Percentiles rank a stretch among this genome's conserved stretches.
Evolutionary conservation across 2,113 vertebrate genomes (phyloP).

Genomic region (Ciconia maguari): DNA sequence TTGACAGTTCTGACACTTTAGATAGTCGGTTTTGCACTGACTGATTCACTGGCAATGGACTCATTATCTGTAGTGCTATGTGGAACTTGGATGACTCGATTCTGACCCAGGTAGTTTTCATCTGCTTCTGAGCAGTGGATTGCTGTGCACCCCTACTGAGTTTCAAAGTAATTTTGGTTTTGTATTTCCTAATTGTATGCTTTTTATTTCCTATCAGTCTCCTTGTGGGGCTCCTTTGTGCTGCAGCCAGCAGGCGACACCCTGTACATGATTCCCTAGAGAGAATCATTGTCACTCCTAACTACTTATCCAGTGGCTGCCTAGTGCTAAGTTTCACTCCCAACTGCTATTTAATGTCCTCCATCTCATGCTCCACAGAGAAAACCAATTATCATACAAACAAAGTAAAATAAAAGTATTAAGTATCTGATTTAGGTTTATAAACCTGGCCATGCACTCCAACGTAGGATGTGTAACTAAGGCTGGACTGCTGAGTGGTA

Average conservation of each 20-base stretch:
- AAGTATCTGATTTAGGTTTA: neutral
- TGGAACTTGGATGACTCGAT: neutral
- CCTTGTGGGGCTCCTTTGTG: conserved; percentile 5
- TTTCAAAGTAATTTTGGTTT: conserved; percentile 52
- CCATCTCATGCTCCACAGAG: neutral
- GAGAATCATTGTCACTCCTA: neutral
- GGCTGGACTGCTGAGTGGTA: neutral
- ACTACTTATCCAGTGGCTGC: neutral
- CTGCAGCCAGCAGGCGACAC: conserved; percentile 21
- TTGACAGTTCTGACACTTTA: conserved; percentile 55
- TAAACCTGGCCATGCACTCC: neutral
- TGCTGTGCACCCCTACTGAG: conserved; percentile 18
- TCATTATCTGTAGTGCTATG: conserved; percentile 31
- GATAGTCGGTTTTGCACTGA: neutral
- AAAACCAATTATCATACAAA: neutral
- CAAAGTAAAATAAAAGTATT: neutral
- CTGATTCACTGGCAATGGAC: neutral
- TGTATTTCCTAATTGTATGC: conserved; percentile 45
- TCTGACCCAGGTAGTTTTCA: conserved; percentile 47
- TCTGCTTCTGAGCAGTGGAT: neutral
- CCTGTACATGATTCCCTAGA: neutral
- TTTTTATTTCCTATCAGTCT: conserved; percentile 22
- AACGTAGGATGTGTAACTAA: neutral
- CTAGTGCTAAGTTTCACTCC: neutral
- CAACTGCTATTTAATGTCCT: neutral